These are phyloP conservation scores for Seriola aureovittata DNA, from an alignment of 2,113 vertebrate genomes.

Conservation along the genomic window DNA sequence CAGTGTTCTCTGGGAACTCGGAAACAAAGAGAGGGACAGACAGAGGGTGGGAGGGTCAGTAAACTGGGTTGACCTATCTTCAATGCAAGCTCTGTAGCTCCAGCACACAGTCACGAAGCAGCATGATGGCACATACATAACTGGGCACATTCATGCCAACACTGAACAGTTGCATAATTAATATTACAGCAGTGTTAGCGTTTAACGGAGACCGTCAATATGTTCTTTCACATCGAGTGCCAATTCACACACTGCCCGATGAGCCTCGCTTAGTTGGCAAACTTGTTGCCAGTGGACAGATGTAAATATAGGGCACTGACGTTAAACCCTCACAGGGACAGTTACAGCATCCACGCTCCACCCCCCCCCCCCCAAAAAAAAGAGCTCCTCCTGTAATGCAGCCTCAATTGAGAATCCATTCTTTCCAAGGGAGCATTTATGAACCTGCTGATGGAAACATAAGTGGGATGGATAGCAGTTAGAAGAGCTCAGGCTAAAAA, in stretches of 20 bases:
- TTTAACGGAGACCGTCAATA: conserved; percentile 45
- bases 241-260: conserved; percentile 27
- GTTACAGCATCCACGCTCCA: conserved; percentile 15
- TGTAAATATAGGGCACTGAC: conserved; percentile 60
- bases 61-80: conserved; percentile 67
- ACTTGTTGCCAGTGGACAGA: conserved; percentile 25
- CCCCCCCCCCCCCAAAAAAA: conserved; percentile 4
- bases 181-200: conserved; percentile 38
- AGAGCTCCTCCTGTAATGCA: conserved; percentile 25
- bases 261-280: conserved; percentile 27
- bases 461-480: conserved; percentile 34
- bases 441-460: conserved; percentile 55
- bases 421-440: conserved; percentile 42
- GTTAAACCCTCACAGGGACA: conserved; percentile 28
- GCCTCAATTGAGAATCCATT: conserved; percentile 39
- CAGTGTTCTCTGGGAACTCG: conserved; percentile 72
- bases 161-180: conserved; percentile 28
- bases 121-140: conserved; percentile 47
- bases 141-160: conserved; percentile 46
- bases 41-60: conserved; percentile 66
- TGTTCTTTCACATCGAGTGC: conserved; percentile 51
- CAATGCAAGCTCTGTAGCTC: conserved; percentile 39
- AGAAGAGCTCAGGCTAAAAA: conserved; percentile 32
- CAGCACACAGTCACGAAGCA: conserved; percentile 7
- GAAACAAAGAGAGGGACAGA: conserved; percentile 71